A percentile compares a stretch with the other conserved stretches of the same genome.
These are phyloP conservation scores for Callipepla californica DNA, from an alignment of 2,113 vertebrate species.

Conservation along the genomic window DNA sequence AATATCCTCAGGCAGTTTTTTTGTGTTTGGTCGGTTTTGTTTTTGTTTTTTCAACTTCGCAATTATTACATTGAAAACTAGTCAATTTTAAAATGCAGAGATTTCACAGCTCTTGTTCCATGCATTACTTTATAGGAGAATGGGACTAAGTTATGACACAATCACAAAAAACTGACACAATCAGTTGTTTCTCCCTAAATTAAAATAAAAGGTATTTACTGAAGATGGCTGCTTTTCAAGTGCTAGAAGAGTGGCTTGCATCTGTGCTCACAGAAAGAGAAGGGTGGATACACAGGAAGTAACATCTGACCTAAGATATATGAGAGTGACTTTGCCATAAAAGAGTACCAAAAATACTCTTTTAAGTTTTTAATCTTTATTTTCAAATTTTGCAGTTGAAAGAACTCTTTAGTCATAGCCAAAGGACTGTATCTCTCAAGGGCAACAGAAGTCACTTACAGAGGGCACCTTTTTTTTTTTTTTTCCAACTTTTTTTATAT, in stretches of 20 bases:
- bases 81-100: not conserved
- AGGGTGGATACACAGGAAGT: not conserved
- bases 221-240: not conserved
- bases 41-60: not conserved
- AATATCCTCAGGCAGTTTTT: not conserved
- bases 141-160: accelerated
- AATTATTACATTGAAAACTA: not conserved
- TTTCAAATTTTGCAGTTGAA: not conserved
- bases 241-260: not conserved
- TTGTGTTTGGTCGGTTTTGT: not conserved
- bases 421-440: not conserved
- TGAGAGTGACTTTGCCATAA: not conserved
- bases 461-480: too few relatives aligned
- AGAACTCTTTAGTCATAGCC: not conserved
- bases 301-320: not conserved
- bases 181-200: not conserved
- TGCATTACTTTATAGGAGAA: not conserved
- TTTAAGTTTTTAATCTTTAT: not conserved
- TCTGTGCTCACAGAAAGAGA: not conserved
- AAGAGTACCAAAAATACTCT: not conserved
- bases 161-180: not conserved
- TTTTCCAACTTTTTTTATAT: not conserved
- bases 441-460: not conserved
- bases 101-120: not conserved
- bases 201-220: not conserved